Conservation (phyloP, 2,797 vertebrate genomes). For the Antrozous pallidus region DNA sequence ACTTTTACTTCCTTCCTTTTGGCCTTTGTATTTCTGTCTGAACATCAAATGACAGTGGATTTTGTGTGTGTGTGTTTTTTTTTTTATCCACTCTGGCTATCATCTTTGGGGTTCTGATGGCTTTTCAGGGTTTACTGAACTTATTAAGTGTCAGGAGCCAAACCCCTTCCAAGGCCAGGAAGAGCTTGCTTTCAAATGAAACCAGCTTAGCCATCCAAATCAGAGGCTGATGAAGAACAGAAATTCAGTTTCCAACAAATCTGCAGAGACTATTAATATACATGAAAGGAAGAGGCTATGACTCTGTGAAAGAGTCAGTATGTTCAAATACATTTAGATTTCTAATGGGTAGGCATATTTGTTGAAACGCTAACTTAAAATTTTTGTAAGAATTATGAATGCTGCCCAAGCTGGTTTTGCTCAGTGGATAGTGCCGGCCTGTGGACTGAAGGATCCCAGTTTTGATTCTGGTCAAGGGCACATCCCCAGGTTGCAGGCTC, state of each 20-base stretch:
- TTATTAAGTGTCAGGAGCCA: neutral
- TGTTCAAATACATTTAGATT: slow-evolving; percentile 2
- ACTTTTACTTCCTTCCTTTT: slow-evolving; percentile 10
- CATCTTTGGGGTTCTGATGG: neutral
- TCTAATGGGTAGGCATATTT: neutral
- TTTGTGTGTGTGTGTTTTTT: neutral
- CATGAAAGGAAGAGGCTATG: neutral
- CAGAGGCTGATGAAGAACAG: neutral
- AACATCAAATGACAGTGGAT: neutral
- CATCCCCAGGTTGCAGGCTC: too few relatives aligned
- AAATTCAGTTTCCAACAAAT: slow-evolving; percentile 54
- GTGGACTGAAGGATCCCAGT: too few relatives aligned
- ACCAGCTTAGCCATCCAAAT: neutral
- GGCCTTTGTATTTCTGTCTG: slow-evolving; percentile 17
- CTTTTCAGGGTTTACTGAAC: slow-evolving; percentile 11
- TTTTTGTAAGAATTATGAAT: neutral
- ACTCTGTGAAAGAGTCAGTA: neutral
- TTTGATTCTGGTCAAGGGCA: too few relatives aligned
- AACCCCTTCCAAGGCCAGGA: neutral
- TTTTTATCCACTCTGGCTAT: neutral
- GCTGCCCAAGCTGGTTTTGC: neutral
- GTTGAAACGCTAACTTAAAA: neutral
- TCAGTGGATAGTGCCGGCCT: too few relatives aligned
- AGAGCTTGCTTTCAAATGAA: neutral
- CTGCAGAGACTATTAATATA: neutral